phyloP scores from a whole-genome alignment of 2,888 invertebrate species.

The Litoditis marina region DNA sequence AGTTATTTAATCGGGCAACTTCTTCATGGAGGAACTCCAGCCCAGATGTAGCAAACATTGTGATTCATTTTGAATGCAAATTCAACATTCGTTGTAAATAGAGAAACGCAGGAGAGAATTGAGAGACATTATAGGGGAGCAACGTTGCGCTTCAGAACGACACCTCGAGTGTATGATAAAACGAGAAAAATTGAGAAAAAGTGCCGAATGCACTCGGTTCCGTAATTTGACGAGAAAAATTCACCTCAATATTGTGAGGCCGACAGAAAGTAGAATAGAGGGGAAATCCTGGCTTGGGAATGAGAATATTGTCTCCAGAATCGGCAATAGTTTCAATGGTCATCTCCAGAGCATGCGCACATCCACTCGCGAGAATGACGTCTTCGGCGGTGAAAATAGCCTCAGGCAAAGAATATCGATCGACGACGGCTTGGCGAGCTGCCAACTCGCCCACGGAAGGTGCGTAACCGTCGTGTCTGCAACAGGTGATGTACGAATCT shows the following conservation, averaged over 20 bases:
- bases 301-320: conserved; percentile 84
- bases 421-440: conserved; percentile 44
- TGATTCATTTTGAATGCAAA: no score
- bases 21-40: no score
- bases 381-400: conserved; percentile 68
- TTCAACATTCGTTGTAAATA: no score
- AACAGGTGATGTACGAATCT: background rate
- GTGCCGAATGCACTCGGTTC: no score
- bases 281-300: conserved; percentile 71
- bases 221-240: no score
- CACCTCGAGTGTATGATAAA: no score
- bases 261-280: conserved; percentile 60
- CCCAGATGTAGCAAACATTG: no score
- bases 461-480: conserved; percentile 57
- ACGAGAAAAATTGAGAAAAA: no score
- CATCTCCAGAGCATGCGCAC: conserved; percentile 88
- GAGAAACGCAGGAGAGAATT: no score
- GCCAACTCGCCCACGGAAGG: conserved; percentile 54
- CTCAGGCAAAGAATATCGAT: conserved; percentile 36
- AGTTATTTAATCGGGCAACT: no score
- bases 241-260: conserved; percentile 54
- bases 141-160: no score
- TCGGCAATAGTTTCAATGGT: conserved; percentile 84
- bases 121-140: no score
- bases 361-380: conserved; percentile 88